Percentiles rank a stretch among this genome's conserved stretches.
phyloP scores from a whole-genome alignment of 2,797 vertebrate genomes.

The Nyctalus aviator region DNA sequence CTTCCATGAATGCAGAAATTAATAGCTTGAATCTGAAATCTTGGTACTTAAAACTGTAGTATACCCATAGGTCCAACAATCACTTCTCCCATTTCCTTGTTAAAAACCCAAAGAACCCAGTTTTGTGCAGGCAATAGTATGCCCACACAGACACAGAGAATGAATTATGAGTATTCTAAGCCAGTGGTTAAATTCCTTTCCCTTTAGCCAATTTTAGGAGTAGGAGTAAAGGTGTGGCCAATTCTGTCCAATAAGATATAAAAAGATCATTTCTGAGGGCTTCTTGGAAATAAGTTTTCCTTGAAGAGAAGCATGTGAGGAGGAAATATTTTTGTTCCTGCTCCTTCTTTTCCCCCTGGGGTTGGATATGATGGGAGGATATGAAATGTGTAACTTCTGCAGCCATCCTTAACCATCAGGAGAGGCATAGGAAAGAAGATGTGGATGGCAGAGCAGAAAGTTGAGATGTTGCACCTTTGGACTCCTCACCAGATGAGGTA shows the following conservation, averaged over 20 bases:
- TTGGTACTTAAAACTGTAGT: background rate
- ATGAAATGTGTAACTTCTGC: background rate
- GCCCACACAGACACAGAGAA: background rate
- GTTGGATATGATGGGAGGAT: background rate
- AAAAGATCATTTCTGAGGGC: background rate
- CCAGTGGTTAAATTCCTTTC: background rate
- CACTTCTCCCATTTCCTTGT: background rate
- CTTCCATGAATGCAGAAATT: slow-evolving; percentile 14
- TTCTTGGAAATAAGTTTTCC: background rate
- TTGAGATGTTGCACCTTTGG: background rate
- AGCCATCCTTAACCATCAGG: background rate
- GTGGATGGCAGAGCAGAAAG: background rate
- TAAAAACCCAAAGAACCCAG: background rate
- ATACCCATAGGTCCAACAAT: background rate
- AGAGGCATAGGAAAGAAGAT: background rate
- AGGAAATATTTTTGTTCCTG: background rate
- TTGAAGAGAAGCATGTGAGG: background rate
- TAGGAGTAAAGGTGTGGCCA: background rate
- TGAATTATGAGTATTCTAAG: background rate
- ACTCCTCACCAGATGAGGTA: background rate
- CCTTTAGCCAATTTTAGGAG: background rate
- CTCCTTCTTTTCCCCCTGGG: background rate
- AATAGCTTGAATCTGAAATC: background rate
- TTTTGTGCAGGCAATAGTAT: background rate
- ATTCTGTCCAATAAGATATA: background rate